Evolutionary conservation across 2,888 invertebrate species (phyloP).

Genomic region (Ganaspis brasiliensis): DNA sequence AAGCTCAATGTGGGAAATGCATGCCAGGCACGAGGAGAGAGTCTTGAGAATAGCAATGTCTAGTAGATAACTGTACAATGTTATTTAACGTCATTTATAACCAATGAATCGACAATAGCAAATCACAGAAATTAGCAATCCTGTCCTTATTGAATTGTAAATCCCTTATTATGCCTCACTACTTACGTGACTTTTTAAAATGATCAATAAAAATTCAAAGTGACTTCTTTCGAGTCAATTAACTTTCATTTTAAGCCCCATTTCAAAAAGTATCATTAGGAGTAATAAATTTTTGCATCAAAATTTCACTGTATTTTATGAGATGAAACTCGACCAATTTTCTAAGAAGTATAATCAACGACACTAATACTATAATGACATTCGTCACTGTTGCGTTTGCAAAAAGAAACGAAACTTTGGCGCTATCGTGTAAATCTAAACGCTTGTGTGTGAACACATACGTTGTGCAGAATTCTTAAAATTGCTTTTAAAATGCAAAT

Average conservation of each 20-base stretch:
- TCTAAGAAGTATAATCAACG: not conserved
- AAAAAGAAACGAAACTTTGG: conserved; percentile 56
- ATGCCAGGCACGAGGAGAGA: conserved; percentile 45
- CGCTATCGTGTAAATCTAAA: conserved; percentile 57
- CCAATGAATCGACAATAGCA: conserved; percentile 27
- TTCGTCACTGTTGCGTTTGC: conserved; percentile 42
- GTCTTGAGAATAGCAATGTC: conserved; percentile 61
- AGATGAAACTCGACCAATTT: not conserved
- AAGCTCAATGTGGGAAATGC: conserved; percentile 35
- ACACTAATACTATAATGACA: conserved; percentile 20
- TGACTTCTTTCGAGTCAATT: not conserved
- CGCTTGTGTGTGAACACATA: conserved; percentile 40
- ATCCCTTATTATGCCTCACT: not conserved
- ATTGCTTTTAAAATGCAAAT: conserved; percentile 75
- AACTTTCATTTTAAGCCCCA: not conserved
- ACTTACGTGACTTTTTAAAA: not conserved
- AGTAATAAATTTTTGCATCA: too few species aligned
- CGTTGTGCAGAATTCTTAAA: conserved; percentile 68
- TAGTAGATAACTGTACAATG: conserved; percentile 63
- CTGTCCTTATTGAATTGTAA: conserved; percentile 10
- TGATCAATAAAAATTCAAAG: conserved; percentile 12
- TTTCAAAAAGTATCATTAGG: too few species aligned
- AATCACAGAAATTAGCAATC: conserved; percentile 28
- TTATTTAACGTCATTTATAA: conserved; percentile 46
- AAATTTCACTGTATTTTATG: too few species aligned